phyloP scores from a whole-genome alignment of 1,140 invertebrate species.

The Eulimnadia texana region DNA sequence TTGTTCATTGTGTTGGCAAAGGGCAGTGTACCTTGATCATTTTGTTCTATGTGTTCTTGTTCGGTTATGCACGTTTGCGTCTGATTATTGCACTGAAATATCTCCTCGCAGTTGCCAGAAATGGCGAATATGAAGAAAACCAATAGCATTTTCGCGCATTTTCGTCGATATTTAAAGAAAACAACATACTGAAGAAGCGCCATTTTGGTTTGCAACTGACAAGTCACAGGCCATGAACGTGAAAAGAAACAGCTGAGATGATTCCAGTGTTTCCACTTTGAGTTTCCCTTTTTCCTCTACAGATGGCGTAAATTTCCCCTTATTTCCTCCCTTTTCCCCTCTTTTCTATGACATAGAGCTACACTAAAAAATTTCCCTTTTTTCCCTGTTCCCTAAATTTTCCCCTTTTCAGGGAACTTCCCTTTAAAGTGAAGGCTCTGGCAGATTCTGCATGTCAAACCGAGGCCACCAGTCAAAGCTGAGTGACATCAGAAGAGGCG shows the following conservation, averaged over 20 bases:
- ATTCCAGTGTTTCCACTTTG: neutral
- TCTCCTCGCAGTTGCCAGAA: neutral
- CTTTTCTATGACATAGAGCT: too few relatives aligned
- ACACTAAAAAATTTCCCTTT: too few relatives aligned
- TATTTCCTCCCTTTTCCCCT: too few relatives aligned
- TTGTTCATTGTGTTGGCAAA: neutral
- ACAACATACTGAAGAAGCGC: neutral
- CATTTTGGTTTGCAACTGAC: neutral
- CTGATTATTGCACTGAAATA: constrained; percentile 6
- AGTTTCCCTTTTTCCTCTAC: too few relatives aligned
- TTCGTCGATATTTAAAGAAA: constrained; percentile 12
- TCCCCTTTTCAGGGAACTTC: too few relatives aligned
- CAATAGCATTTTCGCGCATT: neutral
- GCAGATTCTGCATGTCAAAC: too few relatives aligned
- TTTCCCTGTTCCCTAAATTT: too few relatives aligned
- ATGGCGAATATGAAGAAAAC: neutral
- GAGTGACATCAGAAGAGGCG: too few relatives aligned
- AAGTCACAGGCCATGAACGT: neutral
- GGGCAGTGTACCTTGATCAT: neutral
- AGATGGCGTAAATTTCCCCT: too few relatives aligned
- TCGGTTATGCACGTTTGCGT: constrained; percentile 5
- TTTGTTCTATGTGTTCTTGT: neutral
- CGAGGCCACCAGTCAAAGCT: too few relatives aligned
- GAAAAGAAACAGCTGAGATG: neutral
- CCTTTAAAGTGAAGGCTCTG: too few relatives aligned